phyloP scores from a whole-genome alignment of 2,888 invertebrate genomes.

The Nebria salina region DNA sequence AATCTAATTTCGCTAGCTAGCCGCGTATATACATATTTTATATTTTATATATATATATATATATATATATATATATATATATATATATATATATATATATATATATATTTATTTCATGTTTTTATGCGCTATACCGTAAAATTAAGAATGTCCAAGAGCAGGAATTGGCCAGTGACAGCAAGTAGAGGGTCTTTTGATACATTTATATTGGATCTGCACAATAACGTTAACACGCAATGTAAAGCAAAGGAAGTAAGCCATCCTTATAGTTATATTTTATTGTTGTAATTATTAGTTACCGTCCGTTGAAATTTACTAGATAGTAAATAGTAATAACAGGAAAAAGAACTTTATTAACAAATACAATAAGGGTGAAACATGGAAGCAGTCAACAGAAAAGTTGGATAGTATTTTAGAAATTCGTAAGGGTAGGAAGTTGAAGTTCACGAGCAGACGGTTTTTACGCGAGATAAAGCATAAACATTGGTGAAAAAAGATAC shows the following conservation, averaged over 20 bases:
- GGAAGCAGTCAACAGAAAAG: not conserved
- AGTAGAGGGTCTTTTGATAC: too few species aligned
- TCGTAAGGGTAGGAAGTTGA: constrained; percentile 35
- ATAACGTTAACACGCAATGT: too few species aligned
- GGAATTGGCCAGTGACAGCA: too few species aligned
- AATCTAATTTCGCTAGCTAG: constrained; percentile 24
- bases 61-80: too few species aligned
- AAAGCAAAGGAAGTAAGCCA: too few species aligned
- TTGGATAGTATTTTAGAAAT: constrained; percentile 32
- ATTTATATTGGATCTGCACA: too few species aligned
- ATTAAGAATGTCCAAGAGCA: too few species aligned
- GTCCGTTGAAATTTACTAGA: constrained; percentile 28
- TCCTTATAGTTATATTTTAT: constrained; percentile 7
- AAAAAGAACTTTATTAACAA: constrained; percentile 19
- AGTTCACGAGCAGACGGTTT: constrained; percentile 18
- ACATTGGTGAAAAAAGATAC: constrained; percentile 8
- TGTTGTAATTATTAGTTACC: constrained; percentile 14
- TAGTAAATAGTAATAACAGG: constrained; percentile 36
- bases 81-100: too few species aligned
- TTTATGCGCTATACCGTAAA: too few species aligned
- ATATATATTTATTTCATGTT: too few species aligned
- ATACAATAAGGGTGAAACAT: constrained; percentile 4
- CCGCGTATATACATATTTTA: not conserved
- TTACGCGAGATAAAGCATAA: constrained; percentile 20
- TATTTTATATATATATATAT: too few species aligned